These are phyloP conservation scores for Tetranychus truncatus DNA, from an alignment of 2,888 invertebrate species.

Conservation along the genomic window DNA sequence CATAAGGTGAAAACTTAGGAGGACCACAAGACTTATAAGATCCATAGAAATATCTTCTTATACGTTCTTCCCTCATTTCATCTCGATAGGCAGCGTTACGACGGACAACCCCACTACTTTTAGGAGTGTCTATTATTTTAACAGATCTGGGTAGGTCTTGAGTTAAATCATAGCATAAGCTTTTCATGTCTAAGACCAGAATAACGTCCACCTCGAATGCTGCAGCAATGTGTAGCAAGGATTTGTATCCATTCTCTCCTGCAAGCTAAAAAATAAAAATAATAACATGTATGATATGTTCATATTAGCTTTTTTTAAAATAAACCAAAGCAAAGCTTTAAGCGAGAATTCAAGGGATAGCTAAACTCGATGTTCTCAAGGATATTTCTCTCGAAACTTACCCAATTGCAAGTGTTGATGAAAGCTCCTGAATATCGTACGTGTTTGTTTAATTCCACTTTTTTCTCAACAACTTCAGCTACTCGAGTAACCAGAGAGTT, in stretches of 20 bases:
- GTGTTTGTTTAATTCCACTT: conserved; percentile 68
- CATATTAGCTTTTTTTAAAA: too few relatives aligned
- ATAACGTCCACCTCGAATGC: conserved; percentile 87
- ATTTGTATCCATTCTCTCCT: conserved; percentile 52
- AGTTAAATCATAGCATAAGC: conserved; percentile 78
- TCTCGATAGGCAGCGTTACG: conserved; percentile 28
- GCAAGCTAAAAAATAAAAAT: neutral
- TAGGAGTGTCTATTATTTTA: conserved; percentile 73
- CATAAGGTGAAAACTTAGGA: conserved; percentile 61
- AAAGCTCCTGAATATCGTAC: conserved; percentile 56
- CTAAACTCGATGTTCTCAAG: neutral
- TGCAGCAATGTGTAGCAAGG: conserved; percentile 67
- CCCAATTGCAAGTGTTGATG: conserved; percentile 95
- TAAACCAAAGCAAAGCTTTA: too few relatives aligned
- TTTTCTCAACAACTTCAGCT: conserved; percentile 63
- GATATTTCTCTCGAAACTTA: conserved; percentile 31
- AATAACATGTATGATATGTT: neutral
- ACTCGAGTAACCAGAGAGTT: conserved; percentile 62
- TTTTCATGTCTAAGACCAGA: conserved; percentile 83
- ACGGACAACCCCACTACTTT: conserved; percentile 68
- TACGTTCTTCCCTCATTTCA: conserved; percentile 57
- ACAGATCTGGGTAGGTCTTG: conserved; percentile 78
- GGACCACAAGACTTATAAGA: neutral
- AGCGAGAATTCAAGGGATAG: too few relatives aligned
- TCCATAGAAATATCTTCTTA: conserved; percentile 91